Base-by-base conservation (phyloP, 2,888 invertebrate species). In the Lithosia quadra region DNA sequence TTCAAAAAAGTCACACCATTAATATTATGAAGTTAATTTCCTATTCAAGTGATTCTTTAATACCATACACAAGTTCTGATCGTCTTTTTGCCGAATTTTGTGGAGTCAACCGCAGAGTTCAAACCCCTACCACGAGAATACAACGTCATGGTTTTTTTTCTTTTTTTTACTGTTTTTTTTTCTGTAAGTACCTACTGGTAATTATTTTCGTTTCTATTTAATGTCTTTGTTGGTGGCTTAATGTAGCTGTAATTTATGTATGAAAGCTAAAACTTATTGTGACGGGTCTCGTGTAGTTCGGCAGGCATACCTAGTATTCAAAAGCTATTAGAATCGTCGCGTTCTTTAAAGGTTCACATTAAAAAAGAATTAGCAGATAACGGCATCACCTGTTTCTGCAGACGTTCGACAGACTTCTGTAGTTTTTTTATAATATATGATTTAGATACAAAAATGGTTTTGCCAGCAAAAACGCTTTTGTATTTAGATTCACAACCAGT, bases 81-180 rank as follows among this genome's bases (percentile, higher is more conserved):
- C 18, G 43, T 43, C 43, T 18, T 43, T 43, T 43, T 43, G 5
- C 18, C 7, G 7, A 43, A 43, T 7, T 18, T 43, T 49, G 49
- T 49, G 49, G n/a, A n/a, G 18, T n/a, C n/a, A 49, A 49, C 49
- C 49, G n/a, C 49, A 49, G 49, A 49, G 49, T 49, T n/a, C n/a
- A 49, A 18, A n/a, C 8, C 18, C n/a, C n/a, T n/a, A 49, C n/a
- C 49, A n/a, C 18, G 49, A 49, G 49, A 49, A n/a, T 49, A 49
- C 9, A n/a, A 18, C 18, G 15, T 43, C n/a, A n/a, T 49, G 8
- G 15, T 11, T 5, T 7, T 18, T 43, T 39, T 15, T 39, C 18
- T 43, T 43, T 43, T 18, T 13, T 3, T n/a, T n/a, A n/a, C n/a
- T n/a, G n/a, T n/a, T n/a, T n/a, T n/a, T n/a, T n/a, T n/a, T n/a